These are phyloP conservation scores for Latrodectus geometricus DNA, from an alignment of 1,140 invertebrate species.

Conservation along the genomic window DNA sequence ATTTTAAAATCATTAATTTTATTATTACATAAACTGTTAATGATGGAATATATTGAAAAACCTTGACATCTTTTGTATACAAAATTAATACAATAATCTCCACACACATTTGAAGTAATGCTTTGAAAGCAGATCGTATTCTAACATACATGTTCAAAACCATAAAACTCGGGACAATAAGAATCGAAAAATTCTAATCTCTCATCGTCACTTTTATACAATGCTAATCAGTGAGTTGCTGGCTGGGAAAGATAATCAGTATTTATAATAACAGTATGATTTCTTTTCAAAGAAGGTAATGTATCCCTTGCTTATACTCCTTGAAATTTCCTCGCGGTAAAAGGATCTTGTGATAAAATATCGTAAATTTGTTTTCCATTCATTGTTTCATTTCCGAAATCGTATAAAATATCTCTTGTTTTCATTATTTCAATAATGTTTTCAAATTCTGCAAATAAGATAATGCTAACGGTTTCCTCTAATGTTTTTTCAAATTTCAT, in stretches of 20 bases:
- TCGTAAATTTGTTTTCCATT: no score
- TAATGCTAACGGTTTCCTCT: neutral
- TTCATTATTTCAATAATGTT: slow-evolving; percentile 2
- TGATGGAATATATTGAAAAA: no score
- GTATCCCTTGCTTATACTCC: neutral
- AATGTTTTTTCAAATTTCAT: neutral
- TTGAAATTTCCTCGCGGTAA: neutral
- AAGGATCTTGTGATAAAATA: no score
- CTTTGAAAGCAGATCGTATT: no score
- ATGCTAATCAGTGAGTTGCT: neutral
- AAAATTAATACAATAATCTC: no score
- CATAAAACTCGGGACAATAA: no score
- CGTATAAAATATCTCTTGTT: slow-evolving; percentile 4
- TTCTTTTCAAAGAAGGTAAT: neutral
- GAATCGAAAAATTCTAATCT: no score
- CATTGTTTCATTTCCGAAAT: neutral
- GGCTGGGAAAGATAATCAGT: neutral
- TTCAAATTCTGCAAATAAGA: slow-evolving; percentile 11
- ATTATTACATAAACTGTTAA: no score
- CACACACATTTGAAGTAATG: no score
- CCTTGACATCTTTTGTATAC: no score
- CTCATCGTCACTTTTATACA: neutral
- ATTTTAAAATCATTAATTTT: no score
- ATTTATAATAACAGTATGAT: neutral
- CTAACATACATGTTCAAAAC: no score